Conservation (phyloP, 2,113 vertebrate species). For the Megaptera novaeangliae region DNA sequence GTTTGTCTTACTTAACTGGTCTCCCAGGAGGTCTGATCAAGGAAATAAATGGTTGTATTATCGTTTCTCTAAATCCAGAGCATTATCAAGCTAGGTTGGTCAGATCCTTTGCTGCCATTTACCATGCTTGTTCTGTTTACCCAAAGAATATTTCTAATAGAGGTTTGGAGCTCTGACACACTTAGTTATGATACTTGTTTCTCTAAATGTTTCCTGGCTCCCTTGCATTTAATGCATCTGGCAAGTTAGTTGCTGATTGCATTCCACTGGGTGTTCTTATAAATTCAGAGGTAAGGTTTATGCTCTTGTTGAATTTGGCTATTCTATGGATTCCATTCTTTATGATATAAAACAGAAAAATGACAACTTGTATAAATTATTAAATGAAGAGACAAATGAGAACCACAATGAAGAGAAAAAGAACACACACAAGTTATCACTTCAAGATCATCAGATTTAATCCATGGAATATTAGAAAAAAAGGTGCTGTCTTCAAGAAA, state of each 20-base stretch:
- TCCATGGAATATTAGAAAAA: neutral
- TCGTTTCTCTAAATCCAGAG: neutral
- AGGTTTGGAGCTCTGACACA: fast-evolving
- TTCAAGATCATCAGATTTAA: neutral
- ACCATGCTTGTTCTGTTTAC: neutral
- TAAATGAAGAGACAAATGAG: neutral
- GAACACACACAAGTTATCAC: neutral
- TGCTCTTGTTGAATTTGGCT: neutral
- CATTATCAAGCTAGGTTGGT: neutral
- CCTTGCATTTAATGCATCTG: neutral
- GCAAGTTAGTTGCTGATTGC: neutral
- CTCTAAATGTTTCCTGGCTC: neutral
- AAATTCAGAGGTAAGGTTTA: neutral
- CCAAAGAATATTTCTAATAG: neutral
- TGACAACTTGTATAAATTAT: neutral
- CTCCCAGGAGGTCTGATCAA: neutral
- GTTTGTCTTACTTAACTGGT: neutral
- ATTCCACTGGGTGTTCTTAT: neutral
- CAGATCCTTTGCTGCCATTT: neutral
- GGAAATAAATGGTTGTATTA: neutral
- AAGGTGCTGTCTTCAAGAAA: neutral
- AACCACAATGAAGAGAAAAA: neutral
- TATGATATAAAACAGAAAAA: neutral
- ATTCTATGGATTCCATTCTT: neutral
- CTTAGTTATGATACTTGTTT: neutral